Conservation (phyloP, 2,797 vertebrate genomes). For the Peromyscus nudipes region DNA sequence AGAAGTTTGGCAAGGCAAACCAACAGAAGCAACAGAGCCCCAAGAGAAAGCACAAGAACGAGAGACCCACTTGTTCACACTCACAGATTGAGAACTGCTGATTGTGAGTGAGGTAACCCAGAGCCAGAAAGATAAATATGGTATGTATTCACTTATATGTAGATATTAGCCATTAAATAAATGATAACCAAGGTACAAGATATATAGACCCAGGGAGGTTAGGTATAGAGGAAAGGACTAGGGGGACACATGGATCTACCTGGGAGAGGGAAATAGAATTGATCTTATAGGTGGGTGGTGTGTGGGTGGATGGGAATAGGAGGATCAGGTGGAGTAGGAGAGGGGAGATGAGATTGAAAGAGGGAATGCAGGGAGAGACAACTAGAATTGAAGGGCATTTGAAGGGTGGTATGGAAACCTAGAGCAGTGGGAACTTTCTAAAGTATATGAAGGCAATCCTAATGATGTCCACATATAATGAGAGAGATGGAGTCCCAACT, state of each 20-base stretch:
- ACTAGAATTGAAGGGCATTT: background rate
- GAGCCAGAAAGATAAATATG: background rate
- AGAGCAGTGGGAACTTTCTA: background rate
- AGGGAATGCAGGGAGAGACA: background rate
- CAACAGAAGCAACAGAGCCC: background rate
- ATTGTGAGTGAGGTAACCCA: background rate
- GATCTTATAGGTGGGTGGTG: background rate
- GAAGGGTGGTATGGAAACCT: background rate
- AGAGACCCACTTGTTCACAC: background rate
- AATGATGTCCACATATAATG: background rate
- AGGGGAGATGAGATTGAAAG: background rate
- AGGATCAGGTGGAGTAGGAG: background rate
- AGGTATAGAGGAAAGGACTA: background rate
- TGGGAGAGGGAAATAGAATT: background rate
- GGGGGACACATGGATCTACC: background rate
- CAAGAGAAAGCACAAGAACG: background rate
- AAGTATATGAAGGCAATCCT: background rate
- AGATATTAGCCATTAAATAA: background rate
- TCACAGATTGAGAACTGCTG: background rate
- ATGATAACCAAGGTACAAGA: background rate
- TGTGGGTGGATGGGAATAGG: background rate
- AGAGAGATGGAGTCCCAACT: background rate
- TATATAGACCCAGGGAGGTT: background rate
- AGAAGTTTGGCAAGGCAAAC: background rate
- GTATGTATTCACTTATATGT: background rate